A percentile compares a stretch with the other conserved stretches of the same genome.
These are phyloP conservation scores for Tyrophagus putrescentiae DNA, from an alignment of 1,140 invertebrate species.

Conservation along the genomic window DNA sequence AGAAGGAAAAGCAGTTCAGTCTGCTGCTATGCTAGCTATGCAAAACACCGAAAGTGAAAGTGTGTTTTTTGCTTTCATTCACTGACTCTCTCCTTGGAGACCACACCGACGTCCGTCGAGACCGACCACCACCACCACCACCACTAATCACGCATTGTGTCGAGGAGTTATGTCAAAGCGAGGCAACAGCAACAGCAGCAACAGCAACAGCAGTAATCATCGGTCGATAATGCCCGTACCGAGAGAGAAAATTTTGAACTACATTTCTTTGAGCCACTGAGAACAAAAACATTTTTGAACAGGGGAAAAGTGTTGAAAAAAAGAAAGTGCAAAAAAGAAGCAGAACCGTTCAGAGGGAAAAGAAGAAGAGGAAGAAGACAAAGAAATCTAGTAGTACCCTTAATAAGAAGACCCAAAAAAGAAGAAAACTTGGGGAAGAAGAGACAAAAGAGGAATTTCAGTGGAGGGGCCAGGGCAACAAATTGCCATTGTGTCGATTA, in stretches of 20 bases:
- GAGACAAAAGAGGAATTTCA: too few species aligned
- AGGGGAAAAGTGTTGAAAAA: neutral
- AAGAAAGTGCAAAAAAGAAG: neutral
- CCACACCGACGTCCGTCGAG: neutral
- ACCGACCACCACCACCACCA: too few species aligned
- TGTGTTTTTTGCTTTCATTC: too few species aligned
- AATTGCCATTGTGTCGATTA: slow-evolving; percentile 13
- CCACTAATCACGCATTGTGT: slow-evolving; percentile 8
- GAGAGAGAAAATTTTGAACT: too few species aligned
- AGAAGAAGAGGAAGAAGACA: neutral
- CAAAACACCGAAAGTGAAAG: too few species aligned
- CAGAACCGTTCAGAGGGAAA: neutral
- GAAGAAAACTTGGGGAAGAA: too few species aligned
- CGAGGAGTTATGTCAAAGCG: too few species aligned
- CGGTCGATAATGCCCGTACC: slow-evolving; percentile 1
- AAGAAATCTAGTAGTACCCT: neutral
- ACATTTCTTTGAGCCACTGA: too few species aligned
- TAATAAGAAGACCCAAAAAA: too few species aligned
- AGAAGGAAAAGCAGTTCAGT: too few species aligned
- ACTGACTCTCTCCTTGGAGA: slow-evolving; percentile 10
- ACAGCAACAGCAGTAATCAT: neutral
- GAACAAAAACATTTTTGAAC: too few species aligned
- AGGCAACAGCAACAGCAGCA: neutral
- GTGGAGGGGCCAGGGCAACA: neutral
- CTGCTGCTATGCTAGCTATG: too few species aligned